A percentile compares a stretch with the other conserved stretches of the same genome.
These are phyloP conservation scores for Melanotaenia boesemani DNA, from an alignment of 2,797 vertebrate genomes.

Conservation along the genomic window DNA sequence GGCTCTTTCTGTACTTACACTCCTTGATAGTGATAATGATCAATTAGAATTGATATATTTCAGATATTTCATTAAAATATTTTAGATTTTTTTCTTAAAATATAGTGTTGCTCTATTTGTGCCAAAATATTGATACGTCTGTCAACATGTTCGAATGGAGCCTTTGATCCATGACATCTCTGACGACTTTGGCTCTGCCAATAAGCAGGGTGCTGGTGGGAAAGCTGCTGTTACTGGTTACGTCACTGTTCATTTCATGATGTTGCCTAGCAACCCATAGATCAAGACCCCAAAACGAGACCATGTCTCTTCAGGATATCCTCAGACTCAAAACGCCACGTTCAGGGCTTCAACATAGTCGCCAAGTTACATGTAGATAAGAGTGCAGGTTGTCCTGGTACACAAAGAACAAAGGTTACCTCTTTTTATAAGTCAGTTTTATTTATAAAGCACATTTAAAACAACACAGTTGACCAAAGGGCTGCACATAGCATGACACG, in stretches of 20 bases:
- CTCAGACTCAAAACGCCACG: neutral
- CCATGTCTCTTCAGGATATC: neutral
- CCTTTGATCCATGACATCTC: neutral
- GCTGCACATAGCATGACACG: no score
- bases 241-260: conserved; percentile 1
- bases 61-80: neutral
- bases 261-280: neutral
- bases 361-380: neutral
- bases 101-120: neutral
- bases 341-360: neutral
- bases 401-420: neutral
- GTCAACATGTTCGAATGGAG: neutral
- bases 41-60: no score
- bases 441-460: no score
- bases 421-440: neutral
- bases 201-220: neutral
- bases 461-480: no score
- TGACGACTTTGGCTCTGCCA: neutral
- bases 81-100: neutral
- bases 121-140: neutral
- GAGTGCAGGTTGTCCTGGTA: neutral
- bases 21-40: no score
- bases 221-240: conserved; percentile 3
- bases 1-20: no score
- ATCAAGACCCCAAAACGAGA: neutral